Conservation (phyloP, 2,888 invertebrate genomes). For the Caenorhabditis sp. region DNA sequence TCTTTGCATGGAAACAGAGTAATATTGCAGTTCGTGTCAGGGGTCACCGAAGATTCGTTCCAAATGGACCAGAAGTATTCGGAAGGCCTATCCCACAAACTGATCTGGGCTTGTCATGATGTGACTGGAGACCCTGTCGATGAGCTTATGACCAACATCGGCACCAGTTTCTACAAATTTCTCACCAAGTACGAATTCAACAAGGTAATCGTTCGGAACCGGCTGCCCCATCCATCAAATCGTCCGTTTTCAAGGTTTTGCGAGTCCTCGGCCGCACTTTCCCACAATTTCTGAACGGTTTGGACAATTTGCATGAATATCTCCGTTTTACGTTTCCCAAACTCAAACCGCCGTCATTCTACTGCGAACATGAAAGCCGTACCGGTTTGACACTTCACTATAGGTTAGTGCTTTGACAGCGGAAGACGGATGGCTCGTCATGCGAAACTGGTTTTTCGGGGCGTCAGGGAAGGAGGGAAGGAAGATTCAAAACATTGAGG, state of each 20-base stretch:
- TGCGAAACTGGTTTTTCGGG: conserved; percentile 15
- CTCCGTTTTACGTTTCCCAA: conserved; percentile 81
- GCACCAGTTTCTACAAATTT: conserved; percentile 69
- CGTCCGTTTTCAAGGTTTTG: conserved; percentile 61
- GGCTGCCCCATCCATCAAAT: conserved; percentile 6
- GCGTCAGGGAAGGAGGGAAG: background rate
- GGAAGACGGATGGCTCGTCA: conserved; percentile 13
- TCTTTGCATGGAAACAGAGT: too few species aligned
- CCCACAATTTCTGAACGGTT: conserved; percentile 76
- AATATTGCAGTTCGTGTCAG: conserved; percentile 67
- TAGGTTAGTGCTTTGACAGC: conserved; percentile 80
- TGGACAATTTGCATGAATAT: conserved; percentile 77
- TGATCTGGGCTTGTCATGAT: conserved; percentile 74
- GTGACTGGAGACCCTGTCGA: conserved; percentile 68
- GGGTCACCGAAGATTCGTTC: conserved; percentile 64
- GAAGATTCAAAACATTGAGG: background rate
- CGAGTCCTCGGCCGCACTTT: conserved; percentile 77
- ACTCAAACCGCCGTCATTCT: conserved; percentile 93
- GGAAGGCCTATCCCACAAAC: conserved; percentile 67
- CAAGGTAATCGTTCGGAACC: conserved; percentile 60
- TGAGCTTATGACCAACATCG: conserved; percentile 60
- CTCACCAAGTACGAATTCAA: conserved; percentile 72
- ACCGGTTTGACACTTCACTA: conserved; percentile 94
- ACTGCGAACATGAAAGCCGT: conserved; percentile 94
- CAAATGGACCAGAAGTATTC: conserved; percentile 66